These are phyloP conservation scores for Pseudococcus jackbeardsleyi DNA, from an alignment of 2,888 invertebrate genomes.

Conservation along the genomic window DNA sequence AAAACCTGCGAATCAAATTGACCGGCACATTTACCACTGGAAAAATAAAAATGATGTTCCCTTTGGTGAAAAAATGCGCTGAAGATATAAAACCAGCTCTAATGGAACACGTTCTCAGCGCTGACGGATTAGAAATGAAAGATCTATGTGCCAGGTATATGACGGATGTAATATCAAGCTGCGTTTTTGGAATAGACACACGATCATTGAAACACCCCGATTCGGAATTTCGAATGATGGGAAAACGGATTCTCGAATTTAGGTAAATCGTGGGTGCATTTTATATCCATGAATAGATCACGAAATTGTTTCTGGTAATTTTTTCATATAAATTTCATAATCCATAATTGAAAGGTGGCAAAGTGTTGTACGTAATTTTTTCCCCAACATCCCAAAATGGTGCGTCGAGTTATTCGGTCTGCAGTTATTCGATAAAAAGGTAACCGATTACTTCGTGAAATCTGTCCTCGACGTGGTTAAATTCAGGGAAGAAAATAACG, in stretches of 20 bases:
- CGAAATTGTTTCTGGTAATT: no score
- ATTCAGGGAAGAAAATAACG: conserved; percentile 65
- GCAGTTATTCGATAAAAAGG: background rate
- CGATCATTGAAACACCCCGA: conserved; percentile 34
- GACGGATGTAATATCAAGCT: conserved; percentile 49
- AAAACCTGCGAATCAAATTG: conserved; percentile 72
- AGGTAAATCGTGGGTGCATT: background rate
- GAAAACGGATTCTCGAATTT: background rate
- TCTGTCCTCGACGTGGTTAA: conserved; percentile 65
- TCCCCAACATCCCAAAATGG: background rate
- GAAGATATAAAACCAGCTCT: conserved; percentile 68
- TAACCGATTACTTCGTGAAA: conserved; percentile 62
- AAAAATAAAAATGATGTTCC: conserved; percentile 73
- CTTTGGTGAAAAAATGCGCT: conserved; percentile 71
- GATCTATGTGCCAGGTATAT: background rate
- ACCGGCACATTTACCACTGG: conserved; percentile 74
- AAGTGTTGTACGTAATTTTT: no score
- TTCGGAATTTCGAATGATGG: background rate
- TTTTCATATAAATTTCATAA: no score
- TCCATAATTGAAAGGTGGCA: no score
- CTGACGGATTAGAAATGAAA: background rate
- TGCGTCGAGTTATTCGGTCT: background rate
- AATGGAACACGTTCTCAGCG: background rate
- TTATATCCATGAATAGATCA: no score
- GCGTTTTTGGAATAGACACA: conserved; percentile 48